A percentile compares a stretch with the other conserved stretches of the same genome.
phyloP scores from a whole-genome alignment of 2,113 vertebrate genomes.

The Nicator chloris region DNA sequence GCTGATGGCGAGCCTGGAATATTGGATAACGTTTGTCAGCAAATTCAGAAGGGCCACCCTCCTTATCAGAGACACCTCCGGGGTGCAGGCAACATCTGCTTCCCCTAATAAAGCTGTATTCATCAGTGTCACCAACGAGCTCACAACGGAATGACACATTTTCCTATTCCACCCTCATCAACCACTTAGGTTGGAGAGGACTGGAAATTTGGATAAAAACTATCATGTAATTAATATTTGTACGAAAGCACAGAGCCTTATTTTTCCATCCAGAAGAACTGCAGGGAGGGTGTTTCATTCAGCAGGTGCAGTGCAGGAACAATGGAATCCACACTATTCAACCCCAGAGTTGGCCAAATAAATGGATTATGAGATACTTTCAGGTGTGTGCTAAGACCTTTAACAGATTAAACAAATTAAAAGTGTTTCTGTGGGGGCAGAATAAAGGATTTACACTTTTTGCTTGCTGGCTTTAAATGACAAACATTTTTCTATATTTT shows the following conservation, averaged over 20 bases:
- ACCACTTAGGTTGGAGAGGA: neutral
- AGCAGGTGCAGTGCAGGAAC: neutral
- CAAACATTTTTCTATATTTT: neutral
- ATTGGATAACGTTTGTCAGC: neutral
- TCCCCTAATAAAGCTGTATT: neutral
- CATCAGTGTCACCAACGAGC: neutral
- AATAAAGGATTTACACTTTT: neutral
- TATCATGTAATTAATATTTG: fast-evolving
- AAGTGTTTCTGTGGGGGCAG: neutral
- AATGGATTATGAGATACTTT: neutral
- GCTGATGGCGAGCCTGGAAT: neutral
- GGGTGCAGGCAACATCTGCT: neutral
- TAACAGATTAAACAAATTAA: neutral
- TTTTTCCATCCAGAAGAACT: neutral
- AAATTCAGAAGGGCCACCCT: neutral
- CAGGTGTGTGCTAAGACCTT: neutral
- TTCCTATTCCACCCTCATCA: neutral
- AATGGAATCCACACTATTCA: neutral
- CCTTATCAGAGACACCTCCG: neutral
- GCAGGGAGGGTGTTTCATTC: neutral
- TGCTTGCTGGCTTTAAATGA: neutral
- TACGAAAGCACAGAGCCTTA: fast-evolving
- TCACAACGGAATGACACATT: neutral
- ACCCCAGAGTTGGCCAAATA: neutral
- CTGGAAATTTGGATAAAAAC: neutral